phyloP scores from a whole-genome alignment of 2,113 vertebrate species.

The Grallaria varia region DNA sequence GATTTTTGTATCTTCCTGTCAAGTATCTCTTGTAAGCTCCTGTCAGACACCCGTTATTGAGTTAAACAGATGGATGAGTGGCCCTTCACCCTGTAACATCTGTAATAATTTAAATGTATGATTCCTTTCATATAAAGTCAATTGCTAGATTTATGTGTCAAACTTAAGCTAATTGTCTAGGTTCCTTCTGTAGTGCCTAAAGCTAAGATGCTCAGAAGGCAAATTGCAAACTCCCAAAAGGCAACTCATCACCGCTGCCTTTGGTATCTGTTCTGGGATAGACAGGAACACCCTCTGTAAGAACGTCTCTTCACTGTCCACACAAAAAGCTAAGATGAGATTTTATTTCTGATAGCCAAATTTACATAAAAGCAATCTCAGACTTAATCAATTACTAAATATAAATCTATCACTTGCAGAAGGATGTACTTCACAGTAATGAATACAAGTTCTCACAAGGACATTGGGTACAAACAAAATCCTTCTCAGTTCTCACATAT shows the following conservation, averaged over 20 bases:
- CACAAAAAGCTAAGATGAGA: background rate
- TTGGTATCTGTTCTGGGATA: background rate
- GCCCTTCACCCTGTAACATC: background rate
- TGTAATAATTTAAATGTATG: background rate
- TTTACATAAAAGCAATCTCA: slow-evolving; percentile 59
- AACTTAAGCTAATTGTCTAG: background rate
- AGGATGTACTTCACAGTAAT: background rate
- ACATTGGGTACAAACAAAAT: background rate
- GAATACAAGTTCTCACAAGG: background rate
- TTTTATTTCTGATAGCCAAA: background rate
- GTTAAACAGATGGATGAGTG: background rate
- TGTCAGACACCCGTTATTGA: background rate
- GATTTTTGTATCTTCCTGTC: background rate
- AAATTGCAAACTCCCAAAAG: background rate
- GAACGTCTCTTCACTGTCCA: background rate
- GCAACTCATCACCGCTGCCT: background rate
- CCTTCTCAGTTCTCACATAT: background rate
- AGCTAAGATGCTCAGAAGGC: background rate
- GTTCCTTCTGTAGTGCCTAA: background rate
- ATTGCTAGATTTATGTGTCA: background rate
- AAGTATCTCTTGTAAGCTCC: background rate
- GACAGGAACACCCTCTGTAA: background rate
- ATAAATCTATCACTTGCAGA: slow-evolving; percentile 18
- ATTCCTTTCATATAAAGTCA: background rate
- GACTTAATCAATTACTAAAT: slow-evolving; percentile 42